Percentiles rank a stretch among this genome's conserved stretches.
Evolutionary conservation across 2,113 vertebrate genomes (phyloP).

Genomic region (Mesitornis unicolor): DNA sequence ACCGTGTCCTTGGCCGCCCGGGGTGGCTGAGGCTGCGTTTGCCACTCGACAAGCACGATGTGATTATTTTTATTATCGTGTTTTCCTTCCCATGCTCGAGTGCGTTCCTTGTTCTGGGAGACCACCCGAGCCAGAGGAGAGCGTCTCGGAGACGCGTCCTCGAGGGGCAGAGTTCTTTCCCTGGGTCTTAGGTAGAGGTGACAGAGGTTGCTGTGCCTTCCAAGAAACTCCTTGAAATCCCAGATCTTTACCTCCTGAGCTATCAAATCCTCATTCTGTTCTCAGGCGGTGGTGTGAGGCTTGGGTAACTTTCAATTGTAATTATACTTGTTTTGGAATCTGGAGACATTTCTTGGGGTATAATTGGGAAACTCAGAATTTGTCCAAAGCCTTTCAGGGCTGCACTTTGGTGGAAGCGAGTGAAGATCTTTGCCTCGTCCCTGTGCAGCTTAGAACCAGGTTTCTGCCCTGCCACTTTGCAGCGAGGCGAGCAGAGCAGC

Average conservation of each 20-base stretch:
- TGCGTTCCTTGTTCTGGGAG: neutral
- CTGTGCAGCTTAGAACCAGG: neutral
- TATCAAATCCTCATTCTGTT: too few species aligned
- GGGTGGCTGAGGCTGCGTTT: neutral
- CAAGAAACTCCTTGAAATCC: neutral
- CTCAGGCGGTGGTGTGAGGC: neutral
- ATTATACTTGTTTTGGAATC: neutral
- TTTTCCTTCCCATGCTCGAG: neutral
- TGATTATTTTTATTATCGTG: neutral
- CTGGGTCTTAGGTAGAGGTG: neutral
- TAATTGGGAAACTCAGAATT: neutral
- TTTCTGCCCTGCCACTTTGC: neutral
- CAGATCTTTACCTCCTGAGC: too few species aligned
- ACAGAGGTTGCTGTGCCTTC: neutral
- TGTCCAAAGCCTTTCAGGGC: neutral
- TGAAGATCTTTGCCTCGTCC: neutral
- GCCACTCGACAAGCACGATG: neutral
- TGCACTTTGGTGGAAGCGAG: neutral
- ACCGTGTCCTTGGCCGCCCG: neutral
- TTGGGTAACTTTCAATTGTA: accelerated
- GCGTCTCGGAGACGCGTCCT: accelerated
- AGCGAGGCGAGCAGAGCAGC: neutral
- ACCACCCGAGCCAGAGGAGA: neutral
- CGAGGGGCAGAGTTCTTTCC: neutral
- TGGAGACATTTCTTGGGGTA: neutral